Conservation (phyloP, 2,888 invertebrate genomes). For the Acleris holmiana region DNA sequence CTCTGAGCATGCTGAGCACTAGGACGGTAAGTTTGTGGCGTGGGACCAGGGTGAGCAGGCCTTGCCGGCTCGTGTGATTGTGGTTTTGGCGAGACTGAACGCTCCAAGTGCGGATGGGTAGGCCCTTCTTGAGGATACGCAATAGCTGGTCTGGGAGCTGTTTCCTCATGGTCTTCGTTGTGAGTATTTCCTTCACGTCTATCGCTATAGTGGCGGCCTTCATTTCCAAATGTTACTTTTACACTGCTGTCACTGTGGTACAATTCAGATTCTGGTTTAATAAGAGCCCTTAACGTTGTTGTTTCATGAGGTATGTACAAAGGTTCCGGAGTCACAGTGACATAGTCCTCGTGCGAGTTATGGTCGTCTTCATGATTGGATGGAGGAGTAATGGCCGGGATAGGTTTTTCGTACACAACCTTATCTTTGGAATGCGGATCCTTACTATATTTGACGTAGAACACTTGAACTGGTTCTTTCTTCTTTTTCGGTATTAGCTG, state of each 20-base stretch:
- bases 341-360: conserved; percentile 80
- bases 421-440: conserved; percentile 89
- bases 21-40: conserved; percentile 58
- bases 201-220: conserved; percentile 77
- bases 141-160: conserved; percentile 86
- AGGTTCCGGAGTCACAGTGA: conserved; percentile 82
- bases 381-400: conserved; percentile 90
- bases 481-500: conserved; percentile 79
- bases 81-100: conserved; percentile 61
- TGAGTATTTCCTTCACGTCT: conserved; percentile 62
- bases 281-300: conserved; percentile 92
- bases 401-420: conserved; percentile 91
- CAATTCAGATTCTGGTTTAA: conserved; percentile 93
- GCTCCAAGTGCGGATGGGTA: conserved; percentile 57
- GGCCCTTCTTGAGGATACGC: conserved; percentile 76
- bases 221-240: conserved; percentile 91
- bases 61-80: conserved; percentile 57
- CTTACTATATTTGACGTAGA: conserved; percentile 95
- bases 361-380: conserved; percentile 87
- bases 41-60: conserved; percentile 52
- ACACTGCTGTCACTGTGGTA: conserved; percentile 92
- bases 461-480: conserved; percentile 95
- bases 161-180: conserved; percentile 84
- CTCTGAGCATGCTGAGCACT: conserved; percentile 69
- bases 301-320: conserved; percentile 85